Evolutionary conservation across 2,113 vertebrate genomes (phyloP), one percentile per base, ranked within the genome.

Genomic region (Alligator sinensis): DNA sequence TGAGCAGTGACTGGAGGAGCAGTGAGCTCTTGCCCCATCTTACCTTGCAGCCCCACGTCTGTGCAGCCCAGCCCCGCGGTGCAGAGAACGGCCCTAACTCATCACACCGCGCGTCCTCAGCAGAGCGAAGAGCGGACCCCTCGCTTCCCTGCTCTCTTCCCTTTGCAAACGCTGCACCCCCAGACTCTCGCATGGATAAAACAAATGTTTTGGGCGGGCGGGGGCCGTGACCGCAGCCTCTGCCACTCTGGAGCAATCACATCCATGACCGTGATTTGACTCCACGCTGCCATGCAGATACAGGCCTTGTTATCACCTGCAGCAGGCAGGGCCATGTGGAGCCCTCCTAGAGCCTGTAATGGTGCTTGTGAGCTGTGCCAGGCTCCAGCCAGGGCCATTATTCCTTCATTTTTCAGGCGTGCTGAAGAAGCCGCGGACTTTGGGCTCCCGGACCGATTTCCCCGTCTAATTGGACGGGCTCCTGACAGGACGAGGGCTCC

Each of bases 231-330:
- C 25, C 22, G 12, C 34, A 13, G 9, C 13, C 47, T 54, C 12
- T 16, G 47, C 9, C 24, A 11, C 2, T 38, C 47, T 16, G 84
- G 34, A 64, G 64, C 1, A 2, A 61, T 0, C 0, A 68, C 3
- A 18, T 84, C 88, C 47, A 13, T 68, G 24, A 22, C 18, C 34
- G 64, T 34, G 57, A 47, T 25, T 87, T 1, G 25, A 10, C 27
- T 17, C 4, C 0, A 4, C 15, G 75, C 27, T 57, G 21, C 30
- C 11, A 17, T 27, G 55, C 55, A 27, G 1, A 60, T 79, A 87
- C 30, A 17, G 58, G 4, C 16, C 24, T 59, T 1, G 0, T 25
- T 64, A 64, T 27, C 2, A 0, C 14, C 2, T 1, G 14, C 30
- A 75, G 55, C 3, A 30, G 18, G 0, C 10, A 60, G 22, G 82